phyloP scores from a whole-genome alignment of 2,888 invertebrate genomes.

The Melanargia galathea region DNA sequence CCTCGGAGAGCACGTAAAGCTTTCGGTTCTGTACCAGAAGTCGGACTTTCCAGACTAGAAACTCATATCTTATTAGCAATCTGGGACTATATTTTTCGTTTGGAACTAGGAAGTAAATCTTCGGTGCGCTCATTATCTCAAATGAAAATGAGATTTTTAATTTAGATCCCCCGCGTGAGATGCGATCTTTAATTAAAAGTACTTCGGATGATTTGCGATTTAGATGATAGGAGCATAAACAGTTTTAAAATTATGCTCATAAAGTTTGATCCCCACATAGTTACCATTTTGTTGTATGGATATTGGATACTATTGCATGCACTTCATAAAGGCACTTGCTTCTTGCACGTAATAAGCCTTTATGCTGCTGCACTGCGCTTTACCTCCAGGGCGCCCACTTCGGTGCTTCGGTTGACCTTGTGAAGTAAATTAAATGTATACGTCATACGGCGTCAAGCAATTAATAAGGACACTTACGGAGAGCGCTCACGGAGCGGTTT shows the following conservation, averaged over 20 bases:
- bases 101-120: slow-evolving; percentile 40
- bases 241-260: not conserved
- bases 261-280: not conserved
- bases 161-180: slow-evolving; percentile 52
- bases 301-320: no score
- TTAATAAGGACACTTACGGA: no score
- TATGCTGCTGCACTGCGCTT: no score
- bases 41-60: not conserved
- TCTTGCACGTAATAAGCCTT: no score
- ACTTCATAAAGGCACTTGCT: no score
- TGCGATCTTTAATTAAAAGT: slow-evolving; percentile 44
- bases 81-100: slow-evolving; percentile 26
- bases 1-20: no score
- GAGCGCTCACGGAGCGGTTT: no score
- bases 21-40: not conserved
- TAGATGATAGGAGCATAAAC: slow-evolving; percentile 11
- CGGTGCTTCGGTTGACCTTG: no score
- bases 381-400: no score
- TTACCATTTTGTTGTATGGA: no score
- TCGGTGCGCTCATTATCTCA: slow-evolving; percentile 38
- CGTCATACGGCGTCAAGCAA: no score
- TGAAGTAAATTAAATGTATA: no score
- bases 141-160: slow-evolving; percentile 63
- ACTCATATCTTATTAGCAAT: slow-evolving; percentile 41
- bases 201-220: slow-evolving; percentile 18